Evolutionary conservation across 2,797 vertebrate genomes (phyloP).

Genomic region (Eutrigla gurnardus): DNA sequence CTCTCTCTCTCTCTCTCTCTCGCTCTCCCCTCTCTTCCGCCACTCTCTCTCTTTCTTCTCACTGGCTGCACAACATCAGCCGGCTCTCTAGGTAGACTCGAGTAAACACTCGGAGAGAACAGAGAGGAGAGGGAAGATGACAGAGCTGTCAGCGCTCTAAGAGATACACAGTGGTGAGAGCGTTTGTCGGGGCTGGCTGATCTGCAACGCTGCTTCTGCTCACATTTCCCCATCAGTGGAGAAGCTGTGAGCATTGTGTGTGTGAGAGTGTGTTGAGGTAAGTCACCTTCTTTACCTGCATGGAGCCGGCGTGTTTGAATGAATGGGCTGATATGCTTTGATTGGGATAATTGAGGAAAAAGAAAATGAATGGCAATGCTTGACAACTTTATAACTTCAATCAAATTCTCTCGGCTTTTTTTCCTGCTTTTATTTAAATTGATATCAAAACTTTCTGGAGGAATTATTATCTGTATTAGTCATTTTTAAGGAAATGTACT

Average conservation of each 20-base stretch:
- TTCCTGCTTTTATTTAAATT: neutral
- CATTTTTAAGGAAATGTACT: neutral
- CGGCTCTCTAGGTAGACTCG: slow-evolving; percentile 80
- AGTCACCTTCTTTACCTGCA: slow-evolving; percentile 73
- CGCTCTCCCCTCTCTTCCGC: slow-evolving; percentile 49
- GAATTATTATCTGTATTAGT: slow-evolving; percentile 1
- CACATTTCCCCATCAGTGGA: slow-evolving; percentile 56
- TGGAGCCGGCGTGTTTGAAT: slow-evolving; percentile 25
- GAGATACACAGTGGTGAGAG: slow-evolving; percentile 64
- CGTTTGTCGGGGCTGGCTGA: slow-evolving; percentile 61
- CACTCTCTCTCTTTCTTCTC: slow-evolving; percentile 57
- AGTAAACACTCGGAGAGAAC: slow-evolving; percentile 78
- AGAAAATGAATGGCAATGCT: slow-evolving; percentile 1
- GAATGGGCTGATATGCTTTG: slow-evolving; percentile 32
- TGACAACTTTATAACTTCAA: slow-evolving; percentile 28
- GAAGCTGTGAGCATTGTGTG: slow-evolving; percentile 44
- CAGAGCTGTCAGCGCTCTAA: slow-evolving; percentile 82
- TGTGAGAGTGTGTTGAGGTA: slow-evolving; percentile 61
- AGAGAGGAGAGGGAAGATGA: slow-evolving; percentile 76
- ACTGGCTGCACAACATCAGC: slow-evolving; percentile 82
- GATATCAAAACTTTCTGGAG: slow-evolving; percentile 29
- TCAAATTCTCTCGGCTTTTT: neutral
- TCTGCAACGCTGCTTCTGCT: slow-evolving; percentile 39
- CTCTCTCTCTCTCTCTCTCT: slow-evolving; percentile 56
- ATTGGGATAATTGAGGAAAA: slow-evolving; percentile 22